Conservation (phyloP, 2,113 vertebrate species). For the Varanus salvator region DNA sequence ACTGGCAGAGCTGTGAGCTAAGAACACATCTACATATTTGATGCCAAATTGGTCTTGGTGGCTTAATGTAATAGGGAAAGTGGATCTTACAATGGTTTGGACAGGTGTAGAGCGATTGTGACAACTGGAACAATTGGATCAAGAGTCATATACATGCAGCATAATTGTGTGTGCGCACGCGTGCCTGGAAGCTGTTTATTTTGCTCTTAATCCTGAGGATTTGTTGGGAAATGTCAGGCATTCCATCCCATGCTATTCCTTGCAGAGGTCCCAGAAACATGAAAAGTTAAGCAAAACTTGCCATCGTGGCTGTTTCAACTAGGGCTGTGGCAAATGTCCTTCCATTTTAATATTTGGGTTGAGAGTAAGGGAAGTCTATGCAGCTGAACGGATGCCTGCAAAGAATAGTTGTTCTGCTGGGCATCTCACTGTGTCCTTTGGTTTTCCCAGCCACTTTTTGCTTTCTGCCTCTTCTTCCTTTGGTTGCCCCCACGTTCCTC, state of each 20-base stretch:
- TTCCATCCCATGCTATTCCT: conserved; percentile 46
- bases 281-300: conserved; percentile 15
- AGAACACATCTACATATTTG: neutral
- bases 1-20: neutral
- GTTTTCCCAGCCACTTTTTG: too few species aligned
- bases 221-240: conserved; percentile 46
- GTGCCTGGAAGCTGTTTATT: conserved; percentile 38
- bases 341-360: conserved; percentile 9
- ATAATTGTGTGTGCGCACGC: conserved; percentile 23
- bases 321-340: neutral
- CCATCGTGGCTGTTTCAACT: neutral
- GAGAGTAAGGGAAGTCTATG: neutral
- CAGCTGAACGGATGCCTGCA: neutral
- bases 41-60: neutral
- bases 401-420: neutral
- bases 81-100: conserved; percentile 17
- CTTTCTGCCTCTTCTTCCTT: neutral
- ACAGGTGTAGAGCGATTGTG: neutral
- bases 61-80: neutral
- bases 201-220: conserved; percentile 55
- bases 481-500: neutral
- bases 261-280: conserved; percentile 12
- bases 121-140: neutral
- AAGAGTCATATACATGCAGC: neutral
- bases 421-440: neutral